Evolutionary conservation across 2,797 vertebrate species (phyloP).

Genomic region (Margarornis squamiger): DNA sequence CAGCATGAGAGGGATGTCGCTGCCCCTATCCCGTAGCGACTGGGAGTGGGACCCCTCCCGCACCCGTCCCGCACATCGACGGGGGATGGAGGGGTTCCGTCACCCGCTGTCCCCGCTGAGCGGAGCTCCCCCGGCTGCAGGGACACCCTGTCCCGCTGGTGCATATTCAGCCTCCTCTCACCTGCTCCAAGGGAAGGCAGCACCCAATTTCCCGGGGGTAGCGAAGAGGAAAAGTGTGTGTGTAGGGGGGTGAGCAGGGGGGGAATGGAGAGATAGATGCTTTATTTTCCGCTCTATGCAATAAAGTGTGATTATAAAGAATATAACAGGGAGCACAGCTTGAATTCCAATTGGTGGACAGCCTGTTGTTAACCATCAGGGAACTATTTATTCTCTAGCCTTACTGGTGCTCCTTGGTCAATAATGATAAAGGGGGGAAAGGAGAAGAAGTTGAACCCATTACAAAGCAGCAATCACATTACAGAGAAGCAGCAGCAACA

Average conservation of each 20-base stretch:
- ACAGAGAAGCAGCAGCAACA: slow-evolving; percentile 17
- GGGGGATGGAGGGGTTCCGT: not conserved
- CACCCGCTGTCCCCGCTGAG: not conserved
- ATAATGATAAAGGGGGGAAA: slow-evolving; percentile 46
- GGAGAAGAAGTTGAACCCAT: slow-evolving; percentile 52
- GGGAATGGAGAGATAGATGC: not conserved
- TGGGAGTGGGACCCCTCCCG: not conserved
- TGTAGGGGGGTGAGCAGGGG: no score
- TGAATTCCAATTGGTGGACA: slow-evolving; percentile 50
- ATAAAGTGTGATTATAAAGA: slow-evolving; percentile 64
- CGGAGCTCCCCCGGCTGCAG: not conserved
- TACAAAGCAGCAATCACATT: slow-evolving; percentile 60
- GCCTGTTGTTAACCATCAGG: slow-evolving; percentile 63
- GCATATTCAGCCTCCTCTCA: not conserved
- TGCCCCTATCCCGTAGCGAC: not conserved
- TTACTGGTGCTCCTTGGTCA: slow-evolving; percentile 60
- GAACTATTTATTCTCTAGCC: slow-evolving; percentile 66
- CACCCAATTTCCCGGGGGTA: not conserved
- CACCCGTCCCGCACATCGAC: not conserved
- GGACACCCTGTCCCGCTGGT: not conserved
- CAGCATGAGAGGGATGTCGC: not conserved
- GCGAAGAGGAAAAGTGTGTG: not conserved
- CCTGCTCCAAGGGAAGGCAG: not conserved
- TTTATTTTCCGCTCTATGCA: slow-evolving; percentile 40
- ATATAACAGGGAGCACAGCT: slow-evolving; percentile 45